phyloP scores from a whole-genome alignment of 1,140 invertebrate species.

The Ephestia elutella region DNA sequence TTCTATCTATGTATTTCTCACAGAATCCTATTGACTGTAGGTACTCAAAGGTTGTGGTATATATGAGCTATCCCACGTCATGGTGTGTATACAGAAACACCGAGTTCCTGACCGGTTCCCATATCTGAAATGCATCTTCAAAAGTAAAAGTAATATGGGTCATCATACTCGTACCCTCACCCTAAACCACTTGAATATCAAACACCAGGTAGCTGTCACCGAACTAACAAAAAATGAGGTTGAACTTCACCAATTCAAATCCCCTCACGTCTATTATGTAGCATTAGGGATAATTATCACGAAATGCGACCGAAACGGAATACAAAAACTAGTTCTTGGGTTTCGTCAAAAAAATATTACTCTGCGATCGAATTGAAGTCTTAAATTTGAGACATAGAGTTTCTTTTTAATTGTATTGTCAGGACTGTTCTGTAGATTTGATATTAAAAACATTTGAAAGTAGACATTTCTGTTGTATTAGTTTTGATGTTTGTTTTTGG shows the following conservation, averaged over 20 bases:
- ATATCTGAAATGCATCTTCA: too few species aligned
- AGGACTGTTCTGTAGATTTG: not conserved
- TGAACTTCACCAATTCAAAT: not conserved
- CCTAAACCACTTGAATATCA: not conserved
- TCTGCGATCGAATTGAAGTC: not conserved
- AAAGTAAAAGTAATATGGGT: not conserved
- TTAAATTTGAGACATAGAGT: not conserved
- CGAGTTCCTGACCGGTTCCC: too few species aligned
- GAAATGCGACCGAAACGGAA: not conserved
- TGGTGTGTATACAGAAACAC: too few species aligned
- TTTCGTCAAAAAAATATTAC: not conserved
- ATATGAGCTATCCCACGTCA: too few species aligned
- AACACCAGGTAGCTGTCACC: not conserved
- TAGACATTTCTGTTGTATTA: not conserved
- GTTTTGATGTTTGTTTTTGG: not conserved
- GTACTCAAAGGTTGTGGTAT: too few species aligned
- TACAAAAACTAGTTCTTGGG: not conserved
- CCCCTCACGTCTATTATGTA: not conserved
- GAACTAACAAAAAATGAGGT: not conserved
- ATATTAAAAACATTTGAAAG: not conserved
- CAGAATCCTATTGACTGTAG: too few species aligned
- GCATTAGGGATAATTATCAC: slow-evolving; percentile 3
- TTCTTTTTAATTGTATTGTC: not conserved
- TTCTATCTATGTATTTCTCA: too few species aligned
- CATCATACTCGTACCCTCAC: not conserved